Conservation (phyloP, 2,797 vertebrate genomes). For the Bucorvus abyssinicus region DNA sequence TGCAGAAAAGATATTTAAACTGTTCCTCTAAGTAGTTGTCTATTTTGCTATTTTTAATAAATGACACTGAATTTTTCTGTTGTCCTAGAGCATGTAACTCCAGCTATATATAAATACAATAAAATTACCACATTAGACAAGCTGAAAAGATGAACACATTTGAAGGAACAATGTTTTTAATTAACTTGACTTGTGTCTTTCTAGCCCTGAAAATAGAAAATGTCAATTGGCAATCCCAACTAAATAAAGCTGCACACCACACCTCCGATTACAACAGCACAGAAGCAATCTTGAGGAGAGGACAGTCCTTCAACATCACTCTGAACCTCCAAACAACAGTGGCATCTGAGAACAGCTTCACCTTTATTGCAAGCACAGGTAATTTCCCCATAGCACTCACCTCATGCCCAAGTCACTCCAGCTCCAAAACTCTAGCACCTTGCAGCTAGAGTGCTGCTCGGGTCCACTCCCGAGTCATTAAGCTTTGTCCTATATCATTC, state of each 20-base stretch:
- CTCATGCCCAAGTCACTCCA: background rate
- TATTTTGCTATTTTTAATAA: background rate
- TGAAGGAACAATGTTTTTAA: background rate
- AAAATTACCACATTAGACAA: background rate
- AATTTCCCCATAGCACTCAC: background rate
- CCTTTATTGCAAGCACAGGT: slow-evolving; percentile 59
- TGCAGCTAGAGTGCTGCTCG: too few species aligned
- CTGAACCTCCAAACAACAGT: slow-evolving; percentile 36
- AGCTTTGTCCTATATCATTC: background rate
- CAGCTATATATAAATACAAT: background rate
- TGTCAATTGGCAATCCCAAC: slow-evolving; percentile 52
- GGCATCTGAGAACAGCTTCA: background rate
- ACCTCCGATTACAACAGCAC: slow-evolving; percentile 75
- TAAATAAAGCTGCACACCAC: slow-evolving; percentile 76
- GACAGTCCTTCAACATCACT: slow-evolving; percentile 74
- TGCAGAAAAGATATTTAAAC: background rate
- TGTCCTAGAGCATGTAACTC: background rate
- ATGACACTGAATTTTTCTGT: background rate
- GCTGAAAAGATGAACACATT: background rate
- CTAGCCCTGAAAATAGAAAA: slow-evolving; percentile 41
- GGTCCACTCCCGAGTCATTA: background rate
- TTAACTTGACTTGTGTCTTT: background rate
- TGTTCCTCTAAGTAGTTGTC: background rate
- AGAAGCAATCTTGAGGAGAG: slow-evolving; percentile 71
- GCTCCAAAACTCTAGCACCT: background rate